phyloP scores from a whole-genome alignment of 2,797 vertebrate species.

The Babyrousa celebensis region DNA sequence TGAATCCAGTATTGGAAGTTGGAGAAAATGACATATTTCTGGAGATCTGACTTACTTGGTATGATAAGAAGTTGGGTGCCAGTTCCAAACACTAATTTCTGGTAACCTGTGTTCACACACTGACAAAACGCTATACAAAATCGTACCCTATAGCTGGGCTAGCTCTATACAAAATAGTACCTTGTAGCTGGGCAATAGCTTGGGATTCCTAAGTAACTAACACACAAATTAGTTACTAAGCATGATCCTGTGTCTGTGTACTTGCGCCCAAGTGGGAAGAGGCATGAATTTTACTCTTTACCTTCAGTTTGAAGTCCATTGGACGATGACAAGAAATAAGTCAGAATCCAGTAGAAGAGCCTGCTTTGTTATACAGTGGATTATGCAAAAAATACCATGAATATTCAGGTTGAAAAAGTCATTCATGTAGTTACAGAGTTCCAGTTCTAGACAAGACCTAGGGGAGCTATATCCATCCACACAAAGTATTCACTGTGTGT shows the following conservation, averaged over 20 bases:
- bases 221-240: not conserved
- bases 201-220: not conserved
- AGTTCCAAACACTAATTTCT: slow-evolving; percentile 68
- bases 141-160: not conserved
- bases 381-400: not conserved
- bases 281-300: not conserved
- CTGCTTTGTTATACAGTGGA: not conserved
- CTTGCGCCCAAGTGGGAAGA: not conserved
- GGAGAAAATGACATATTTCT: not conserved
- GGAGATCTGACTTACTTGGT: slow-evolving; percentile 83
- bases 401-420: not conserved
- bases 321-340: slow-evolving; percentile 44
- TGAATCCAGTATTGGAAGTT: not conserved
- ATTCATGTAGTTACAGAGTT: slow-evolving; percentile 51
- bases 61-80: slow-evolving; percentile 74
- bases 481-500: not conserved
- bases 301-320: slow-evolving; percentile 46
- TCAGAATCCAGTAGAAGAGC: not conserved
- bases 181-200: not conserved
- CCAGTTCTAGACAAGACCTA: not conserved
- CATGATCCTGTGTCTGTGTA: not conserved
- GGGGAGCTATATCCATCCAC: not conserved
- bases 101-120: slow-evolving; percentile 66
- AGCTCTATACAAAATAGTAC: slow-evolving; percentile 69
- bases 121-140: slow-evolving; percentile 71